Percentiles rank a stretch among this genome's conserved stretches.
Evolutionary conservation across 2,113 vertebrate species (phyloP).

Genomic region (Cryptomyrus ogoouensis): DNA sequence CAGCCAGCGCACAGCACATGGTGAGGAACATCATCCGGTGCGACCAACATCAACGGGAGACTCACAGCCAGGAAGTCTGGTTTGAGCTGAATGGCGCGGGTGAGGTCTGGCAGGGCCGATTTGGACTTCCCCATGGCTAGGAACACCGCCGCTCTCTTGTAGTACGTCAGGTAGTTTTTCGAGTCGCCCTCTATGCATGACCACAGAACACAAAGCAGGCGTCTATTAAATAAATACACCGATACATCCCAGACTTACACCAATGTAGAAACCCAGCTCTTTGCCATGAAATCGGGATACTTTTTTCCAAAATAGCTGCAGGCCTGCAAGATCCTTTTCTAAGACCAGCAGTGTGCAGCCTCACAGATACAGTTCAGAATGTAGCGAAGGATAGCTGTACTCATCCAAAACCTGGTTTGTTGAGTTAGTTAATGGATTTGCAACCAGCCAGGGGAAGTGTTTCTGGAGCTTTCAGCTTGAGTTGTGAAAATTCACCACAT

Average conservation of each 20-base stretch:
- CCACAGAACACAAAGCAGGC: neutral
- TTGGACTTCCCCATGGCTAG: slow-evolving; percentile 76
- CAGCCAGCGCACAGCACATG: neutral
- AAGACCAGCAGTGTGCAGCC: neutral
- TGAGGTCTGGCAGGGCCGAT: slow-evolving; percentile 71
- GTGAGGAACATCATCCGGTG: neutral
- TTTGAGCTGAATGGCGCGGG: slow-evolving; percentile 70
- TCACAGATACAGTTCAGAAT: neutral
- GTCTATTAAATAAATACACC: neutral
- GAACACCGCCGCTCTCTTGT: slow-evolving; percentile 72
- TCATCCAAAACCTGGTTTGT: neutral
- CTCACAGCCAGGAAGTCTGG: slow-evolving; percentile 73
- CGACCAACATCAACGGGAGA: neutral
- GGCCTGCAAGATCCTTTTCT: neutral
- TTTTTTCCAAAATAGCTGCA: neutral
- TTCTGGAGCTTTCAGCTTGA: neutral
- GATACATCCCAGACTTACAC: neutral
- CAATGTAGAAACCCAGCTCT: neutral
- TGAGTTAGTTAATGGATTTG: neutral
- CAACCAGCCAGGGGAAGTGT: neutral
- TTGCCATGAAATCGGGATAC: neutral
- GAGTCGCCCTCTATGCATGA: slow-evolving; percentile 66
- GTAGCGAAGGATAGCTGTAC: neutral
- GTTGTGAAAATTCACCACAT: neutral
- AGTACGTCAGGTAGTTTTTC: slow-evolving; percentile 75